Base-by-base conservation (phyloP, 2,888 invertebrate genomes). In the Drosophila putrida region DNA sequence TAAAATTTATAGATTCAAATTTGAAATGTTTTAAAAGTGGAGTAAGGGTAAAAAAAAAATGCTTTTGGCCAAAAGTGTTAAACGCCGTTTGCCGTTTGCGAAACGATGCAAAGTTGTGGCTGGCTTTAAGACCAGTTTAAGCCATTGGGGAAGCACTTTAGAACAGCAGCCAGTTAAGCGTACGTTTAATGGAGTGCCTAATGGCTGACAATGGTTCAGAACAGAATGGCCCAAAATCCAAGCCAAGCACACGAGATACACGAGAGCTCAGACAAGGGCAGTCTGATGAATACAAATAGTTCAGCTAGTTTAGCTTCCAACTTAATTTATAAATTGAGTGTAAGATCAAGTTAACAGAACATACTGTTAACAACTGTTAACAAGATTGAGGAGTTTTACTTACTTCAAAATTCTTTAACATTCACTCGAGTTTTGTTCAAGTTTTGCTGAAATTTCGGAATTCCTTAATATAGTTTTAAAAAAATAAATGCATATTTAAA, bases 1-100 rank as follows among this genome's bases (percentile, higher is more conserved):
- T 67, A 44, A 77, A 74, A 78, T 78, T 77, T 78, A 78, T 78
- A 74, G 66, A 74, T 78, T 77, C 74, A 74, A 71, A 78, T 74
- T 74, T 64, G 35, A 71, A 77, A 74, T 74, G 66, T 70, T 67
- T 44, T 57, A 50, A 74, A 64, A 70, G 47, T 53, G 72, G 25
- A 35, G 38, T 11, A 53, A n/a, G n/a, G n/a, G n/a, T n/a, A n/a
- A n/a, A n/a, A 11, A 31, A 35, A 28, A 36, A 43, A 54, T 59
- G 47, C 59, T 59, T 41, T 41, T 49, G 57, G 33, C 59, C 59
- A 20, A 53, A 62, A 68, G 54, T 59, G 58, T 72, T 62, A 68
- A 80, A 72, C 67, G 64, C 43, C 46, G 25, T 20, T 59, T 13
- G 64, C 43, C 46, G 25, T 20, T 59, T 13, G 39, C 54, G 49